A percentile compares a stretch with the other conserved stretches of the same genome.
Conservation (phyloP, 2,113 vertebrate genomes). For the Cheirogaleus medius region DNA sequence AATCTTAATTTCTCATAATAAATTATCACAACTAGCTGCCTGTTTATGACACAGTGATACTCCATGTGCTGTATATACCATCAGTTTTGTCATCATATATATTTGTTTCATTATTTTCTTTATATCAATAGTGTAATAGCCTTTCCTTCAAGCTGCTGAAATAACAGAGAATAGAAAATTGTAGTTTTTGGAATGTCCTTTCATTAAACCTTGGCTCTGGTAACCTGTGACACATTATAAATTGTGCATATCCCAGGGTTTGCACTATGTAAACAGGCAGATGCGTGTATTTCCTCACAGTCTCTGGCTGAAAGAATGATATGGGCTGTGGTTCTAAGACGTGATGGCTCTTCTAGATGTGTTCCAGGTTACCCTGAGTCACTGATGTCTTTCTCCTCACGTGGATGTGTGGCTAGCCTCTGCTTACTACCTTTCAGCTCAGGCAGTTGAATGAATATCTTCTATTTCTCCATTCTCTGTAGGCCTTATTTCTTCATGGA, state of each 20-base stretch:
- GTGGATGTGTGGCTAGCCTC: too few species aligned
- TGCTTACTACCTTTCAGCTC: background rate
- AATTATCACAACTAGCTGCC: background rate
- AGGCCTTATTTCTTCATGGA: background rate
- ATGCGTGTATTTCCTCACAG: background rate
- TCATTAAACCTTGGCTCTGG: background rate
- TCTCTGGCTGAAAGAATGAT: background rate
- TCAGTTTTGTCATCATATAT: background rate
- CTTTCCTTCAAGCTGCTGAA: background rate
- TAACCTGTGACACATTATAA: background rate
- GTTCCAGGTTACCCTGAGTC: background rate
- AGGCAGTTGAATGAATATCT: background rate
- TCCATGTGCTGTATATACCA: background rate
- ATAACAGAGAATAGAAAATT: background rate
- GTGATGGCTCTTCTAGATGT: background rate
- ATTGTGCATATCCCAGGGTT: background rate
- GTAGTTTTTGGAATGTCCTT: background rate
- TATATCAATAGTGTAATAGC: background rate
- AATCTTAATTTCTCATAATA: conserved; percentile 7
- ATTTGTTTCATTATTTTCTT: background rate
- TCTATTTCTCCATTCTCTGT: background rate
- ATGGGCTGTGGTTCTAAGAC: background rate
- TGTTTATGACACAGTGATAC: background rate
- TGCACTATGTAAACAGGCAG: background rate
- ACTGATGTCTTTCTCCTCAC: background rate